phyloP scores from a whole-genome alignment of 2,888 invertebrate genomes.

The Troides aeacus region DNA sequence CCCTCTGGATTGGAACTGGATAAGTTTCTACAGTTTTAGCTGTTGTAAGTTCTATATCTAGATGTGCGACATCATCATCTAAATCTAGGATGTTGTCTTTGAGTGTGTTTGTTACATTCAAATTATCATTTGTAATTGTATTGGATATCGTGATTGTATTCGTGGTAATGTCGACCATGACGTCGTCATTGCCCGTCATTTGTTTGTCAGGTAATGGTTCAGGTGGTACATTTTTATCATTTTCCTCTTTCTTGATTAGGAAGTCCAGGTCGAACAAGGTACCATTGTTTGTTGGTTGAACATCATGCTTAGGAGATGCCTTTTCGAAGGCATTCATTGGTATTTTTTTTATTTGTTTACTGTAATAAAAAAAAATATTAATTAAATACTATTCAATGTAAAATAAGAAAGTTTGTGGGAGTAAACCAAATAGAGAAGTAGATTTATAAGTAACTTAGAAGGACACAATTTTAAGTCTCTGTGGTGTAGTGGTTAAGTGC shows the following conservation, averaged over 20 bases:
- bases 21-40: conserved; percentile 38
- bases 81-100: conserved; percentile 55
- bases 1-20: conserved; percentile 6
- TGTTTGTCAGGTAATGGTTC: conserved; percentile 34
- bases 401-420: neutral
- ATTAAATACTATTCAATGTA: neutral
- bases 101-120: conserved; percentile 37
- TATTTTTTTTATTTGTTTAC: conserved; percentile 78
- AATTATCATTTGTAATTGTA: conserved; percentile 38
- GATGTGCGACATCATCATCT: conserved; percentile 43
- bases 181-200: conserved; percentile 63
- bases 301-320: conserved; percentile 57
- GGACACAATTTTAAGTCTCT: too few relatives aligned
- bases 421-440: neutral
- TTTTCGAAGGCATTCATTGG: conserved; percentile 82
- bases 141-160: conserved; percentile 38
- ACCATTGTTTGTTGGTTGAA: conserved; percentile 42
- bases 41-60: conserved; percentile 35
- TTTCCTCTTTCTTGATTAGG: conserved; percentile 63
- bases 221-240: conserved; percentile 36
- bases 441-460: too few relatives aligned
- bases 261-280: conserved; percentile 74
- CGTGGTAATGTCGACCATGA: conserved; percentile 78
- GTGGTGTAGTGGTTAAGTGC: too few relatives aligned
- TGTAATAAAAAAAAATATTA: conserved; percentile 46